Base-by-base conservation (phyloP, 2,797 vertebrate genomes). In the Naso thynnoides region DNA sequence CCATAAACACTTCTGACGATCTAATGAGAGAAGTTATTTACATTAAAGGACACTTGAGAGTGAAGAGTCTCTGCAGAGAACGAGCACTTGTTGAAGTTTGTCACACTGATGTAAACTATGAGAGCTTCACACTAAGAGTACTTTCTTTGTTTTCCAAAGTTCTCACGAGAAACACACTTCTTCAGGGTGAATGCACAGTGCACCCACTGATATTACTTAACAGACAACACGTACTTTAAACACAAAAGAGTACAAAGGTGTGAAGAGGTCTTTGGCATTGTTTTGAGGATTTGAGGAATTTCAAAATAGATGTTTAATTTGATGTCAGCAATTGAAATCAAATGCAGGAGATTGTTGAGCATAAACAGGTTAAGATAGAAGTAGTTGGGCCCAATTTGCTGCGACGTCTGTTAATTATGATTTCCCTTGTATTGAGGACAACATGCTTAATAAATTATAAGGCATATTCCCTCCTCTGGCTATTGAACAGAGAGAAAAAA, bases 371-470 rank as follows among this genome's bases (percentile, higher is more conserved):
- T 69, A 45, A 38, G 47, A 63, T 15, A 38, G 4, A 8, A 19
- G 23, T 27, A 82, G 47, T 71, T 42, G 5, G 45, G 31, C 71
- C 71, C 18, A 3, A 54, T 68, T 53, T 48, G 41, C 52, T 5
- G 52, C 55, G 65, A 33, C 45, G 71, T 48, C 45, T 76, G 70
- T 68, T 78, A 73, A 82, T 88, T 87, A 74, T 76, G 41, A 81
- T 72, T 81, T 58, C 39, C 53, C 41, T 58, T 85, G 59, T 83
- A 88, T 88, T 84, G 83, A 87, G 88, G 81, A 90, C 84, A 90
- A 86, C 88, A 87, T 78, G 70, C 70, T 86, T 86, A 85, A 91
- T 88, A 86, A 89, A 78, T 88, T 84, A 83, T 86, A 60, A 89
- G 78, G 77, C 66, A 86, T 84, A 76, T 87, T 84, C 66, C 47